A percentile compares a stretch with the other conserved stretches of the same genome.
phyloP scores from a whole-genome alignment of 2,797 vertebrate genomes.

The Acrocephalus scirpaceus region DNA sequence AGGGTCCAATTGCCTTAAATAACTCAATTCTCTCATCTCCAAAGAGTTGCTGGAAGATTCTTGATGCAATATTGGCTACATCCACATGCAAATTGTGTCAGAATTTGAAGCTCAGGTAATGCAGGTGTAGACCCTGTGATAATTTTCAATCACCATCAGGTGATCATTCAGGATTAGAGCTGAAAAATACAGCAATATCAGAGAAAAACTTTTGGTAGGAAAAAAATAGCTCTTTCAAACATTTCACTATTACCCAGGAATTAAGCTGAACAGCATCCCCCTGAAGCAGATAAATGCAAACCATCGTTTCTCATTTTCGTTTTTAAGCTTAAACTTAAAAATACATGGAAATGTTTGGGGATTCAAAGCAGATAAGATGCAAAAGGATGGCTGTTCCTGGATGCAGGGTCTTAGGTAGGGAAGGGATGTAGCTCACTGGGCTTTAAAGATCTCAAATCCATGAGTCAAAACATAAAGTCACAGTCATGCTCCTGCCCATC shows the following conservation, averaged over 20 bases:
- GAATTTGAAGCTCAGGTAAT: not conserved
- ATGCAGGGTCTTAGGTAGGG: not conserved
- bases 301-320: not conserved
- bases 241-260: not conserved
- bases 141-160: not conserved
- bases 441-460: not conserved
- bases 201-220: not conserved
- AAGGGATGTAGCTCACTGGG: not conserved
- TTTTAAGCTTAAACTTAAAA: not conserved
- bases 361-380: not conserved
- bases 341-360: not conserved
- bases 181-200: not conserved
- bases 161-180: not conserved
- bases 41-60: not conserved
- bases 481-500: not conserved
- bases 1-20: not conserved
- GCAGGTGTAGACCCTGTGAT: not conserved
- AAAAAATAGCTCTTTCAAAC: not conserved
- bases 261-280: not conserved
- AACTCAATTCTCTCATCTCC: not conserved
- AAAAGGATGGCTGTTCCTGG: not conserved
- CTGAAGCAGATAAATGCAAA: not conserved
- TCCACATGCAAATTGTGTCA: not conserved
- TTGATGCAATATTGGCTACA: not conserved
- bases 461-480: not conserved